A percentile compares a stretch with the other conserved stretches of the same genome.
Conservation (phyloP, 2,797 vertebrate genomes). For the Alca torda region DNA sequence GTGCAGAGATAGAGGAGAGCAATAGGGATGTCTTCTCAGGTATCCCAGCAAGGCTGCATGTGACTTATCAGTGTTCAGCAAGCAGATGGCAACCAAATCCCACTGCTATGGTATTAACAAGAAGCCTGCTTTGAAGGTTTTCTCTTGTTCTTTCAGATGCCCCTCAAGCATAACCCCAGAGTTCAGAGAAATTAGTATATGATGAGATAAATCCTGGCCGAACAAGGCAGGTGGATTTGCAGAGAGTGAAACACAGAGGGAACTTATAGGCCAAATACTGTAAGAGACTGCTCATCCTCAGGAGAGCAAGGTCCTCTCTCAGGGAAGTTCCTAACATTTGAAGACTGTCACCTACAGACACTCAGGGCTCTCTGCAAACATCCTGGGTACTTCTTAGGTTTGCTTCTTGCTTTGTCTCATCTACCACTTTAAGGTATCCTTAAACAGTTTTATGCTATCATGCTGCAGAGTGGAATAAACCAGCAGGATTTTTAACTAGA, state of each 20-base stretch:
- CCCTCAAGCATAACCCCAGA: neutral
- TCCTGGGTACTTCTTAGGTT: neutral
- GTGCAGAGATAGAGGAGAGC: neutral
- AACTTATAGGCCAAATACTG: neutral
- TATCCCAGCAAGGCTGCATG: neutral
- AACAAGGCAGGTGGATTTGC: neutral
- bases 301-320: neutral
- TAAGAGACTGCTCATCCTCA: neutral
- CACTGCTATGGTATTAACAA: neutral
- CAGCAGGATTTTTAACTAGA: neutral
- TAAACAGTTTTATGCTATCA: neutral
- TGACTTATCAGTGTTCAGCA: neutral
- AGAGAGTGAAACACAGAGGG: neutral
- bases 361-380: neutral
- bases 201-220: neutral
- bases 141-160: neutral
- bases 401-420: neutral
- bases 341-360: neutral
- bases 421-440: neutral
- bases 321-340: neutral
- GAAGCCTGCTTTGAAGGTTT: neutral
- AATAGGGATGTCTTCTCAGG: neutral
- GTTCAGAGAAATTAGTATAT: neutral
- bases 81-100: conserved; percentile 6
- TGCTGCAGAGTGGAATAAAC: neutral